Base-by-base conservation (phyloP, 1,140 invertebrate species). In the Drosophila nasuta region DNA sequence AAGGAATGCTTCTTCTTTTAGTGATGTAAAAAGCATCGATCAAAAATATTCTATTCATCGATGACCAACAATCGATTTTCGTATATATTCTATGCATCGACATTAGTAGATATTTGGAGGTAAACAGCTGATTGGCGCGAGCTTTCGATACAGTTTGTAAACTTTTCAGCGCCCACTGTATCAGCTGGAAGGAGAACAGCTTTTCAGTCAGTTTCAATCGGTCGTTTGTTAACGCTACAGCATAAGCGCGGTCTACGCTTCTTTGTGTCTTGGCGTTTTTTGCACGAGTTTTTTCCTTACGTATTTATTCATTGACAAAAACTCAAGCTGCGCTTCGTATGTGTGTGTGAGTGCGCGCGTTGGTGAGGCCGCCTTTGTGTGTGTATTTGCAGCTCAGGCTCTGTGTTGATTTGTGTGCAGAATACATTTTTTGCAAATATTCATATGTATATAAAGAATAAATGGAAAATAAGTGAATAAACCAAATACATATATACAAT, bases 271-370 rank as follows among this genome's bases (percentile, higher is more conserved):
- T 6, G 68, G 74, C 77, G 81, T 91, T 91, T 91, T 91, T 91
- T 91, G 78, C 87, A 91, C 82, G 88, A 87, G 88, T 91, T 91
- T 91, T 91, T 91, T 91, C 77, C 60, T 81, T 91, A 88, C 81
- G 87, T 87, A 91, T 91, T 91, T 91, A 80, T 91, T 87, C 88
- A 91, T 91, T 91, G 88, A 91, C 88, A 91, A 91, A 91, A 91
- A 91, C 85, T 83, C 67, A 87, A 88, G 86, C 86, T 82, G 68
- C 63, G 83, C 65, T 83, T 45, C 41, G 71, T 60, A 65, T 77
- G 73, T 77, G 66, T 66, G 48, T 58, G 73, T 87, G 70, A 68
- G 71, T 67, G 60, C 49, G 59, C 49, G 70, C 58, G 68, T 64
- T 75, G 41, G 65, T 75, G 71, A 75, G 74, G 59, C 52, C 72